Evolutionary conservation across 2,888 invertebrate species (phyloP), one percentile per base, ranked within the genome.

Genomic region (Hybos culiciformis): DNA sequence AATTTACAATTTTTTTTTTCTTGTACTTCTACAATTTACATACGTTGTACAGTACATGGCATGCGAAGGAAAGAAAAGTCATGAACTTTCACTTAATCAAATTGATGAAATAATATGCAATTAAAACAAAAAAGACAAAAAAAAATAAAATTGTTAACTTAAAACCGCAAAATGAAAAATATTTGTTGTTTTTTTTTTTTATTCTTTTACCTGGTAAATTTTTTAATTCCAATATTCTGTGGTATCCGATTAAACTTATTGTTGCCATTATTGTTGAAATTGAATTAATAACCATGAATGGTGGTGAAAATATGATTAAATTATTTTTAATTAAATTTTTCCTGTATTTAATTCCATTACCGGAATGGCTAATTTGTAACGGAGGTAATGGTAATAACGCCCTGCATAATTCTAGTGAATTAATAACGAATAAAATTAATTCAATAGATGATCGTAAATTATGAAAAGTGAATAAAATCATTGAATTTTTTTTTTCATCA

Each of bases 391-490:
- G 59, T 45, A 65, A 46, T 37, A 59, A 55, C 46, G 60, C 58
- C 37, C 57, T 55, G 40, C 58, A 59, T 48, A 66, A 45, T 50
- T 66, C 62, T 46, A 64, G 51, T 43, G 59, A 57, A 50, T 62
- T 63, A 49, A 60, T 52, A 46, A 59, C 53, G 49, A 66, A 49
- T 43, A 66, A 47, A 11, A 60, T 51, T 42, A 66, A 47, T 47
- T 56, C 58, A 44, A 58, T 50, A 44, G 58, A 56, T 41, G 63
- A 61, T 40, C 63, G 60, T 51, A 58, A 52, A 57, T 65, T 66
- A 54, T 66, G 64, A 53, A 62, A 63, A 52, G 56, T 57, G 47
- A 63, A 53, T 54, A 63, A 54, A 50, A 59, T 59, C 53, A 54
- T 56, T 31, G 17, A 31, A n/a, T 29, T n/a, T n/a, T n/a, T n/a